These are phyloP conservation scores for Pammene fasciana DNA, from an alignment of 2,888 invertebrate genomes.

Conservation along the genomic window DNA sequence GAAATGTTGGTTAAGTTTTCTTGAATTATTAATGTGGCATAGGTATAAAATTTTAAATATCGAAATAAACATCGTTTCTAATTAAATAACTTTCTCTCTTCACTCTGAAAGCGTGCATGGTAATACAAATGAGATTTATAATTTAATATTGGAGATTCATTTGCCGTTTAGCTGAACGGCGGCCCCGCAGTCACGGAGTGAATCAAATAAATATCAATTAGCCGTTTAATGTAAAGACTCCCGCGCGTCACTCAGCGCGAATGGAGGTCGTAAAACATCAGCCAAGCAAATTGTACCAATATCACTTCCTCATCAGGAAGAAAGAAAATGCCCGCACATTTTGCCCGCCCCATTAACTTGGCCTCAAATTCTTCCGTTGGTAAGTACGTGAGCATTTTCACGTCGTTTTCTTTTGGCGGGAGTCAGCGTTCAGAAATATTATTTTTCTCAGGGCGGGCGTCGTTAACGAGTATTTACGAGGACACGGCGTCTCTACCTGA, in stretches of 20 bases:
- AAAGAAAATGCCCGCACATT: conserved; percentile 64
- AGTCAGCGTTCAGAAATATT: conserved; percentile 76
- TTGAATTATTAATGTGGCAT: conserved; percentile 14
- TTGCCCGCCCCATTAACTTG: conserved; percentile 67
- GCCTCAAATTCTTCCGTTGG: conserved; percentile 67
- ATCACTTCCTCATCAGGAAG: conserved; percentile 62
- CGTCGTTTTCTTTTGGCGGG: conserved; percentile 68
- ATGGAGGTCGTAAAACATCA: conserved; percentile 48
- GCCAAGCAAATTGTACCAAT: conserved; percentile 60
- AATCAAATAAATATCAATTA: conserved; percentile 40
- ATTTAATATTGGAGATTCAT: conserved; percentile 33
- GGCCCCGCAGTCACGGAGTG: conserved; percentile 23
- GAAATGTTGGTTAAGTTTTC: too few relatives aligned
- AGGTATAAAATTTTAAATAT: conserved; percentile 14
- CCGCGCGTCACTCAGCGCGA: conserved; percentile 39
- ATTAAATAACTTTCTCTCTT: conserved; percentile 45
- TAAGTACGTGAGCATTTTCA: conserved; percentile 73
- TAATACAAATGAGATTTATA: conserved; percentile 34
- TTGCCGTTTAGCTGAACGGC: conserved; percentile 19
- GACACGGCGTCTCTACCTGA: conserved; percentile 77
- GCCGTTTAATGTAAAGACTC: conserved; percentile 34
- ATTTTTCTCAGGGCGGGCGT: conserved; percentile 75
- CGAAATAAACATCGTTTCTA: conserved; percentile 45
- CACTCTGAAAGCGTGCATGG: conserved; percentile 25
- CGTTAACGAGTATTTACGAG: conserved; percentile 82